phyloP scores from a whole-genome alignment of 2,888 invertebrate genomes.

The Leptothorax acervorum region DNA sequence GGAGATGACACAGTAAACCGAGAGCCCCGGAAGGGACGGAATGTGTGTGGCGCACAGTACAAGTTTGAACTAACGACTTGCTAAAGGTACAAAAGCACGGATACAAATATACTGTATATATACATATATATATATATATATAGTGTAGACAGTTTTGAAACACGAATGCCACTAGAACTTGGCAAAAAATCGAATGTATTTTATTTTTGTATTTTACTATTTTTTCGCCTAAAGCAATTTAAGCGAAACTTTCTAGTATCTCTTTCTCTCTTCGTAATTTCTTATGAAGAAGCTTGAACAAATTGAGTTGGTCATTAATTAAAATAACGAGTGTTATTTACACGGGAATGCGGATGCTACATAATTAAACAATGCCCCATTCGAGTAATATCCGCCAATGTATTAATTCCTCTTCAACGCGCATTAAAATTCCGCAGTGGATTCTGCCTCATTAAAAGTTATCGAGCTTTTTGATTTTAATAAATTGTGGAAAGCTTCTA shows the following conservation, averaged over 20 bases:
- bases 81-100: slow-evolving; percentile 14
- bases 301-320: slow-evolving; percentile 8
- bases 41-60: not conserved
- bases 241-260: not conserved
- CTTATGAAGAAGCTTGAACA: not conserved
- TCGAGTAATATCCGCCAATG: not conserved
- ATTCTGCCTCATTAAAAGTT: slow-evolving; percentile 25
- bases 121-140: not conserved
- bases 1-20: slow-evolving; percentile 2
- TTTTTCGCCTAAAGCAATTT: not conserved
- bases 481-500: slow-evolving; percentile 27
- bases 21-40: not conserved
- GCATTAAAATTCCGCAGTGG: slow-evolving; percentile 7
- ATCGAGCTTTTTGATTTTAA: slow-evolving; percentile 29
- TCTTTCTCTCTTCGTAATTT: not conserved
- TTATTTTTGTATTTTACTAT: not conserved
- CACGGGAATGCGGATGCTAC: not conserved
- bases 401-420: slow-evolving; percentile 1
- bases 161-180: not conserved
- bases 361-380: slow-evolving; percentile 8
- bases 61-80: slow-evolving; percentile 26
- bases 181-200: not conserved
- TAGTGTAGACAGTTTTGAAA: not conserved
- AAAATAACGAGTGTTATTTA: slow-evolving; percentile 18
- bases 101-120: not conserved